A percentile compares a stretch with the other conserved stretches of the same genome.
phyloP scores from a whole-genome alignment of 1,140 invertebrate species.

The Dinothrombium tinctorium region DNA sequence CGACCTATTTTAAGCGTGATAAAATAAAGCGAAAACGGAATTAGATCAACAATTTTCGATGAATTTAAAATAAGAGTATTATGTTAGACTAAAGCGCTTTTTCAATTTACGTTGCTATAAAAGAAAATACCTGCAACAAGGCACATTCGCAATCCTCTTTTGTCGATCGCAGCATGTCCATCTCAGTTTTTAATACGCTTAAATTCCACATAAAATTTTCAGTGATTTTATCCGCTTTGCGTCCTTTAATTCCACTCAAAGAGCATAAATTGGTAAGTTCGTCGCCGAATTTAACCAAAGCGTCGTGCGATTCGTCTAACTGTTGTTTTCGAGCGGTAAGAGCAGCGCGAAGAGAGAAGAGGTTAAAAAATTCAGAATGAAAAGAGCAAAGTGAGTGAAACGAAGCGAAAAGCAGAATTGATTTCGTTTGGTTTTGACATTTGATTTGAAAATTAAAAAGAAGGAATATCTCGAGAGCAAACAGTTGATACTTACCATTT shows the following conservation, averaged over 20 bases:
- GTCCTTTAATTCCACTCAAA: constrained; percentile 12
- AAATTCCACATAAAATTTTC: constrained; percentile 17
- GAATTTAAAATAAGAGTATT: background rate
- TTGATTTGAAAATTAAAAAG: constrained; percentile 4
- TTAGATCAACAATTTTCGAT: background rate
- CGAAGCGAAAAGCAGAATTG: background rate
- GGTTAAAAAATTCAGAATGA: background rate
- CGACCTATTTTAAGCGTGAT: no score
- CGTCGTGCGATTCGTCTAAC: constrained; percentile 11
- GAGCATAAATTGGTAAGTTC: constrained; percentile 2
- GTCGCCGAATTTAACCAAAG: constrained; percentile 9
- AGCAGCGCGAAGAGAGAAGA: constrained; percentile 2
- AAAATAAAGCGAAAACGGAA: background rate
- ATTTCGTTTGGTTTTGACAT: background rate
- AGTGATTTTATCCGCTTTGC: constrained; percentile 14
- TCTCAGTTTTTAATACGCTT: constrained; percentile 14
- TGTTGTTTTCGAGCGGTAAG: constrained; percentile 7
- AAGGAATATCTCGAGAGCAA: background rate
- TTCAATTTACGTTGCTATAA: constrained; percentile 3
- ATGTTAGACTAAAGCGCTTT: constrained; percentile 5
- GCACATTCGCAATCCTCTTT: constrained; percentile 13
- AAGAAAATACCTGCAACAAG: constrained; percentile 13
- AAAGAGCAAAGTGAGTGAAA: background rate
- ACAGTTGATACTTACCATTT: constrained; percentile 21
- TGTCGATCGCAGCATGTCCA: constrained; percentile 11